Evolutionary conservation across 2,888 invertebrate genomes (phyloP), one percentile per base, ranked within the genome.

Genomic region (Parasteatoda lunata): DNA sequence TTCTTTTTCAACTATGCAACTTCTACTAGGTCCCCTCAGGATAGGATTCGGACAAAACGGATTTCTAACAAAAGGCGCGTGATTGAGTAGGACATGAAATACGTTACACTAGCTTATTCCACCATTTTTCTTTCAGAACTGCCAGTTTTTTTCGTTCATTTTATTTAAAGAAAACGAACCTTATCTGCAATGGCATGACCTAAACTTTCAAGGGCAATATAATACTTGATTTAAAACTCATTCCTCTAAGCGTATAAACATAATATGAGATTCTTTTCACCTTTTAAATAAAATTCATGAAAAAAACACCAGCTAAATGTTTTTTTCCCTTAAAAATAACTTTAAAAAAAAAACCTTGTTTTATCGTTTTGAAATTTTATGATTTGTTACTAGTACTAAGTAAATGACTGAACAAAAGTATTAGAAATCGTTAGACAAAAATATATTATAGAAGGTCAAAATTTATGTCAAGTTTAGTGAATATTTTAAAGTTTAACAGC

Each of bases 61-160:
- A 73, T 49, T 49, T 84, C 52, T 13, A 68, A 73, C 84, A 78
- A 84, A 66, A 59, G 30, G 77, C 48, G 9, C 47, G 54, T 66
- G 77, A 84, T 77, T 77, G 77, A 84, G 77, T 77, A 52, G 65
- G 84, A 77, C 77, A 48, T 77, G 77, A 84, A 73, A 84, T 84
- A 73, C 72, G 77, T 73, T 84, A 66, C 59, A 68, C n/a, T 15
- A 51, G 49, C 66, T 73, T 68, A 52, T 52, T 84, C 73, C 30
- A 54, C 30, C 65, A 66, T 81, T 75, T 72, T 66, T 68, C 68
- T 72, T 80, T 30, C 45, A 45, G 9, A 30, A 59, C 11, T 59
- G 59, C 59, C 59, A 59, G 59, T n/a, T 59, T n/a, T 4, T 30
- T 30, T 30, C 30, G 30, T 30, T 30, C 9, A n/a, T 59, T 80